Evolutionary conservation across 1,140 invertebrate genomes (phyloP).

Genomic region (Drosophila pseudoananassae): DNA sequence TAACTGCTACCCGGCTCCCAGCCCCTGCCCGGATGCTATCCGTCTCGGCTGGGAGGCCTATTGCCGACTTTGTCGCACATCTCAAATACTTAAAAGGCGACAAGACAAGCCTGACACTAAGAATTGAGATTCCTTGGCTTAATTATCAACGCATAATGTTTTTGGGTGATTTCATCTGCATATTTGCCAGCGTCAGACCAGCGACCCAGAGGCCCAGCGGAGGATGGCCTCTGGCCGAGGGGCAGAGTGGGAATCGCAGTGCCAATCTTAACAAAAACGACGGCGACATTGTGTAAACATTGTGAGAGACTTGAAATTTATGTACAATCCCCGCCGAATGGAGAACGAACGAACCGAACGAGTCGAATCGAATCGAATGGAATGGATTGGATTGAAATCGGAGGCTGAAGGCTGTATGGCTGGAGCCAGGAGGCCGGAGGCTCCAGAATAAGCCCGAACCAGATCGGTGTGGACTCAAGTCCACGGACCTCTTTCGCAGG

Average conservation of each 20-base stretch:
- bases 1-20: not conserved
- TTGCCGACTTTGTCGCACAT: slow-evolving; percentile 24
- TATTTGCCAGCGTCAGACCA: slow-evolving; percentile 44
- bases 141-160: slow-evolving; percentile 80
- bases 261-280: slow-evolving; percentile 51
- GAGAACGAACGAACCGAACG: slow-evolving; percentile 35
- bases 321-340: slow-evolving; percentile 65
- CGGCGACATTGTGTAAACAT: slow-evolving; percentile 77
- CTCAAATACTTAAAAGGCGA: slow-evolving; percentile 62
- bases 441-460: slow-evolving; percentile 13
- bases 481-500: slow-evolving; percentile 64
- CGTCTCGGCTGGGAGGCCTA: slow-evolving; percentile 7
- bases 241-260: slow-evolving; percentile 17
- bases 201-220: not conserved
- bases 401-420: slow-evolving; percentile 9
- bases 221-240: not conserved
- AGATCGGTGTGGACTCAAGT: slow-evolving; percentile 13
- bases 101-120: slow-evolving; percentile 65
- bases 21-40: not conserved
- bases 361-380: slow-evolving; percentile 30
- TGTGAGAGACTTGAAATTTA: slow-evolving; percentile 74
- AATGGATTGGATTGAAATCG: slow-evolving; percentile 33
- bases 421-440: slow-evolving; percentile 7
- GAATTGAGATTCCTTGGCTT: slow-evolving; percentile 73
- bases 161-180: slow-evolving; percentile 80